Conservation (phyloP, 2,797 vertebrate species). For the Crenichthys baileyi region DNA sequence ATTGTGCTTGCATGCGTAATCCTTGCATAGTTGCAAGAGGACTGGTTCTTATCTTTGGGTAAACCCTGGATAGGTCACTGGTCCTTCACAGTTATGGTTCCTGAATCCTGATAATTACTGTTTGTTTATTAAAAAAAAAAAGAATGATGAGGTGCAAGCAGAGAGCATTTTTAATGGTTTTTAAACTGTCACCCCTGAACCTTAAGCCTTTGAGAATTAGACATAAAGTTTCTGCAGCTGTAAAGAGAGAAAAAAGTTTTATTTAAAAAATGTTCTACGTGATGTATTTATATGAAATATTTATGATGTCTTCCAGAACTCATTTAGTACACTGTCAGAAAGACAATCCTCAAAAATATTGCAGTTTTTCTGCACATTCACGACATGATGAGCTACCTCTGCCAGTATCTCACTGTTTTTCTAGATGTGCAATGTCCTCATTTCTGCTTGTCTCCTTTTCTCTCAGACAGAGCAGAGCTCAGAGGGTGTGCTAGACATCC, state of each 20-base stretch:
- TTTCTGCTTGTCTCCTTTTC: constrained; percentile 28
- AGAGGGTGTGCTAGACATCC: constrained; percentile 35
- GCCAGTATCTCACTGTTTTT: background rate
- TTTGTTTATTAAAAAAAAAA: background rate
- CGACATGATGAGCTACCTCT: background rate
- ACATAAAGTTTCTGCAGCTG: background rate
- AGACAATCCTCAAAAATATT: constrained; percentile 1
- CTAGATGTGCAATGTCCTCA: constrained; percentile 17
- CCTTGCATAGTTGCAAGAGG: no score
- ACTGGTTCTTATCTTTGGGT: no score
- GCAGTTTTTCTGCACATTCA: background rate
- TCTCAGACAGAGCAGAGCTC: constrained; percentile 32
- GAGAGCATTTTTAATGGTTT: background rate
- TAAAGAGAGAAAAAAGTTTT: background rate
- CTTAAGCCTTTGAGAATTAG: background rate
- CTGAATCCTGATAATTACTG: background rate
- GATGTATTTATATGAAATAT: background rate
- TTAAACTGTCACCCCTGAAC: background rate
- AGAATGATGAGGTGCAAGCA: background rate
- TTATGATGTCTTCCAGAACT: background rate
- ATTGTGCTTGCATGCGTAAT: no score
- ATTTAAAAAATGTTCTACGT: background rate
- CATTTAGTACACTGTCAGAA: background rate
- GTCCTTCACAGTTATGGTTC: background rate
- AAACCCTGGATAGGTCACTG: background rate